Conservation (phyloP, 2,113 vertebrate species). For the Phalacrocorax brasilianus region DNA sequence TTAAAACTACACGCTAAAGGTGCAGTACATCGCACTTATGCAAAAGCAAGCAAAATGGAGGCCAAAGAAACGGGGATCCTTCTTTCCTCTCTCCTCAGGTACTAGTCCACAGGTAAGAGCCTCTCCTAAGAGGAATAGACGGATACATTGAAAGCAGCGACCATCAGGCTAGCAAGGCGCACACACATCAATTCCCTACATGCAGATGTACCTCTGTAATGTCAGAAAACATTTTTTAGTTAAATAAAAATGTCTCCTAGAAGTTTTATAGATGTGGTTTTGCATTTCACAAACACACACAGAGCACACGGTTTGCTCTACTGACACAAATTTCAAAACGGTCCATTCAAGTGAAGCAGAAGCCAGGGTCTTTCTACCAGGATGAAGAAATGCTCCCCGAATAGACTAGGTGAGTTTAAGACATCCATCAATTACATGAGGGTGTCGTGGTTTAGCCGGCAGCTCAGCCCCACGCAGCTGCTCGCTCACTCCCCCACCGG, state of each 20-base stretch:
- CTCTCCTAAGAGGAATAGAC: not conserved
- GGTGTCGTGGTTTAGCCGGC: no score
- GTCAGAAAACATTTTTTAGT: not conserved
- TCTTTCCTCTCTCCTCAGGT: not conserved
- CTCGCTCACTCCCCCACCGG: no score
- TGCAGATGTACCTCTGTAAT: not conserved
- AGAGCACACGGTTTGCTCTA: not conserved
- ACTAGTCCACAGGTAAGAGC: not conserved
- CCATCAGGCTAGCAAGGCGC: not conserved
- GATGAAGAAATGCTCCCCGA: not conserved
- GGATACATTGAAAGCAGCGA: rapidly evolving
- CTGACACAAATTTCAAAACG: not conserved
- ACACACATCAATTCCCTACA: rapidly evolving
- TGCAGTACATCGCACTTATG: not conserved
- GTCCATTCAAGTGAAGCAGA: not conserved
- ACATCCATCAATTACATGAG: not conserved
- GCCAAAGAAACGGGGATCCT: not conserved
- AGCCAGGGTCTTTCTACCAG: not conserved
- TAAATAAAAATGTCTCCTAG: not conserved
- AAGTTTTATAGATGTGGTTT: not conserved
- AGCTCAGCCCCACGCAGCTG: no score
- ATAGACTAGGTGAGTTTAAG: not conserved
- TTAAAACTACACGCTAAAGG: not conserved
- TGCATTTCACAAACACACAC: not conserved
- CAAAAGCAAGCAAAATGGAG: not conserved